Conservation (phyloP, 2,888 invertebrate genomes). For the Brenthis hecate region DNA sequence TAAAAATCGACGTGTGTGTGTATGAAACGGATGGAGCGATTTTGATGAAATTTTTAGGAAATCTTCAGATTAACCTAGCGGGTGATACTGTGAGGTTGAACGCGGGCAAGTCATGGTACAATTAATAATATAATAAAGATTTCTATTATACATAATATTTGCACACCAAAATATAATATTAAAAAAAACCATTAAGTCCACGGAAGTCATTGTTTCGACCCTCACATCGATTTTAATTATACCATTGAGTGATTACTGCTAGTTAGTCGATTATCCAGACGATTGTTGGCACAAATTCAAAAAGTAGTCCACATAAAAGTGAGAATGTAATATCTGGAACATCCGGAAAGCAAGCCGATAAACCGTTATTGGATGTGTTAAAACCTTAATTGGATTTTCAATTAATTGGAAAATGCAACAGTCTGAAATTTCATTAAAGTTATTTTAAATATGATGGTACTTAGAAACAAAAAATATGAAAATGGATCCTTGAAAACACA, state of each 20-base stretch:
- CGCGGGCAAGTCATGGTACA: too few species aligned
- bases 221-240: constrained; percentile 24
- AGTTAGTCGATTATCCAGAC: constrained; percentile 28
- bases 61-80: too few species aligned
- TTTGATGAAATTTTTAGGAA: too few species aligned
- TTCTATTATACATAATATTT: too few species aligned
- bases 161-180: too few species aligned
- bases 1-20: too few species aligned
- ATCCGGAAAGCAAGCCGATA: constrained; percentile 50
- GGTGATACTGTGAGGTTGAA: too few species aligned
- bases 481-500: too few species aligned
- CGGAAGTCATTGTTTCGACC: neutral
- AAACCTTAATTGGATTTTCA: constrained; percentile 67
- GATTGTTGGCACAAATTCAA: constrained; percentile 34
- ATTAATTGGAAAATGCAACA: constrained; percentile 67
- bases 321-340: constrained; percentile 36
- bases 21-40: too few species aligned
- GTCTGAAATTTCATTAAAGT: constrained; percentile 48
- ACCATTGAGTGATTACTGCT: constrained; percentile 19
- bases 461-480: constrained; percentile 3
- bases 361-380: constrained; percentile 62
- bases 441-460: constrained; percentile 25
- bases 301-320: constrained; percentile 36
- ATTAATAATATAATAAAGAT: too few species aligned
- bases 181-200: neutral